Conservation (phyloP, 2,888 invertebrate genomes). For the Eristalis intricaria region DNA sequence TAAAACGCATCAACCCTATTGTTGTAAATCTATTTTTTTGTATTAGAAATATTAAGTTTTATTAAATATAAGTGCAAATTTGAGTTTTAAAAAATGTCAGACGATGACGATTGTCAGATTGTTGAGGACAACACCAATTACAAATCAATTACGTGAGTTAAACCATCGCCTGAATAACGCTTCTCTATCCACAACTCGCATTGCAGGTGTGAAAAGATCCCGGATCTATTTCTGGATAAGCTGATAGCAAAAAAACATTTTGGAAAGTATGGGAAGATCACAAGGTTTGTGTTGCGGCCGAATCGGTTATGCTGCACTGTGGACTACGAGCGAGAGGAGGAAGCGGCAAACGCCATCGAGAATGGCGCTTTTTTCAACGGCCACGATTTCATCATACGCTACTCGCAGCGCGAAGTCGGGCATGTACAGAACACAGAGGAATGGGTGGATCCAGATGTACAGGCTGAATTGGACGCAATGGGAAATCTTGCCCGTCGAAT, state of each 20-base stretch:
- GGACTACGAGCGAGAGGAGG: constrained; percentile 85
- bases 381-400: constrained; percentile 84
- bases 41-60: constrained; percentile 15
- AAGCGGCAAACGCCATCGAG: constrained; percentile 84
- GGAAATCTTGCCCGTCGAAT: constrained; percentile 74
- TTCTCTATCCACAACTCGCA: not conserved
- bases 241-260: constrained; percentile 86
- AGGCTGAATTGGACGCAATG: constrained; percentile 88
- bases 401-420: constrained; percentile 82
- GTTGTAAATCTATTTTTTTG: not conserved
- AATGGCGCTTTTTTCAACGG: constrained; percentile 85
- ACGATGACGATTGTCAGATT: constrained; percentile 62
- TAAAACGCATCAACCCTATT: constrained; percentile 1
- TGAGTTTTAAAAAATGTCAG: constrained; percentile 54
- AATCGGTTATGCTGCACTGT: constrained; percentile 86
- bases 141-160: constrained; percentile 75
- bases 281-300: constrained; percentile 85
- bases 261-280: constrained; percentile 87
- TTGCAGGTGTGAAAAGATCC: constrained; percentile 85
- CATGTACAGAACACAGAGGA: constrained; percentile 79
- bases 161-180: not conserved
- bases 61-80: constrained; percentile 12
- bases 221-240: constrained; percentile 85
- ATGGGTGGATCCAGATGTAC: constrained; percentile 85
- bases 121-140: constrained; percentile 74